These are phyloP conservation scores for Epistrophella euchroma DNA, from an alignment of 2,888 invertebrate species.

Conservation along the genomic window DNA sequence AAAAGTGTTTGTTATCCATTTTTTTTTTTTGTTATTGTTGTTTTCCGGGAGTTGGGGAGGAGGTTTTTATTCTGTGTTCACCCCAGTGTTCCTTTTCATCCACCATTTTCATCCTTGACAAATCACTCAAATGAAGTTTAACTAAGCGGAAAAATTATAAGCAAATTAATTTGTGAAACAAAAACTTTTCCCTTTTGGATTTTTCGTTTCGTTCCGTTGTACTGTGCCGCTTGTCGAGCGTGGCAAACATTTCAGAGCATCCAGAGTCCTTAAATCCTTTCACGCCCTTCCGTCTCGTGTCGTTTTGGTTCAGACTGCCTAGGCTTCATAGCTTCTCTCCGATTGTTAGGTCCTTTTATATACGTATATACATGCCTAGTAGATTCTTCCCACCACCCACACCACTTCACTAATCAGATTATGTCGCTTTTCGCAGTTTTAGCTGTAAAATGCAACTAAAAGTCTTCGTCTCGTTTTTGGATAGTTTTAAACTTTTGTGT, in stretches of 20 bases:
- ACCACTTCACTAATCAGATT: slow-evolving; percentile 74
- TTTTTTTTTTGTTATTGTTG: neutral
- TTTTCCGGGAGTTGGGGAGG: neutral
- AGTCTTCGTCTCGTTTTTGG: slow-evolving; percentile 75
- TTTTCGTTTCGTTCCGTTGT: slow-evolving; percentile 32
- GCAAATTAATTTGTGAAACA: slow-evolving; percentile 83
- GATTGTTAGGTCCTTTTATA: slow-evolving; percentile 27
- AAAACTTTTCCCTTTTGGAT: slow-evolving; percentile 77
- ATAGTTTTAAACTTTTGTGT: slow-evolving; percentile 75
- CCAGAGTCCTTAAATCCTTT: slow-evolving; percentile 68
- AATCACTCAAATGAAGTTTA: slow-evolving; percentile 83
- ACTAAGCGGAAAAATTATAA: slow-evolving; percentile 84
- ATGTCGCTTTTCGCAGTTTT: slow-evolving; percentile 76
- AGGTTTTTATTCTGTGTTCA: neutral
- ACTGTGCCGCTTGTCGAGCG: slow-evolving; percentile 33
- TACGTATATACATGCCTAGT: neutral
- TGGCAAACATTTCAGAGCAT: slow-evolving; percentile 54
- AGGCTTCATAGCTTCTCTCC: neutral
- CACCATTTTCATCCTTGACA: slow-evolving; percentile 76
- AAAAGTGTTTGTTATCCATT: slow-evolving; percentile 64
- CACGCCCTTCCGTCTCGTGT: slow-evolving; percentile 29
- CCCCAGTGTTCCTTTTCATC: slow-evolving; percentile 12
- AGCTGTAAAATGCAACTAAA: slow-evolving; percentile 76
- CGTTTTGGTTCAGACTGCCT: neutral
- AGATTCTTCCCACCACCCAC: slow-evolving; percentile 54